Evolutionary conservation across 37 sponge, comb jelly and placozoan genomes (phyloP).

Genomic region (Haliclona indistincta): DNA sequence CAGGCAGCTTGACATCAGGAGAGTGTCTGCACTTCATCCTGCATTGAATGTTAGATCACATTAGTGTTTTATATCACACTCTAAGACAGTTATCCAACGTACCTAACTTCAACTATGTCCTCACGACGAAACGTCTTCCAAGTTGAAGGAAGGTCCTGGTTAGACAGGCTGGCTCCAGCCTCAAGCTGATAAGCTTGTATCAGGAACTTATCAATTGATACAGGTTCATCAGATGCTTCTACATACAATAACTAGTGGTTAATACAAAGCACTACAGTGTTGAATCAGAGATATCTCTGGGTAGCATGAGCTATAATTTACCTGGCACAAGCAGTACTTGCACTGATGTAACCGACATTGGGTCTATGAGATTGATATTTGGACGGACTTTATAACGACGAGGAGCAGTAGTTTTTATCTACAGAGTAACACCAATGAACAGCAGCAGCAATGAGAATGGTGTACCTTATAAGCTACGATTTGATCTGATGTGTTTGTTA

Average conservation of each 20-base stretch:
- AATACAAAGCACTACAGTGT: no score
- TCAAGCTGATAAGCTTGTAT: constrained; percentile 59
- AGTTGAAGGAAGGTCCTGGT: constrained; percentile 12
- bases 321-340: constrained; percentile 53
- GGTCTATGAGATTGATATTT: constrained; percentile 58
- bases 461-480: constrained; percentile 56
- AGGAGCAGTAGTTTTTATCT: constrained; percentile 94
- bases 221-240: constrained; percentile 1
- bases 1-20: no score
- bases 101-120: constrained; percentile 46
- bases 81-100: no score
- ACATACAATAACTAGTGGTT: background rate
- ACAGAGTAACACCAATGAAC: background rate
- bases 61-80: no score
- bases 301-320: background rate
- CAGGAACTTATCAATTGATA: constrained; percentile 75
- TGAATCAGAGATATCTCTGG: background rate
- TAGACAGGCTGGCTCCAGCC: background rate
- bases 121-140: constrained; percentile 41
- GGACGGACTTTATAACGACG: constrained; percentile 79
- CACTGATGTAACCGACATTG: constrained; percentile 31
- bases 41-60: no score
- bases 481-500: constrained; percentile 46
- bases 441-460: background rate
- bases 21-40: no score